A percentile compares a stretch with the other conserved stretches of the same genome.
Conservation (phyloP, 2,113 vertebrate species). For the Psophia crepitans region DNA sequence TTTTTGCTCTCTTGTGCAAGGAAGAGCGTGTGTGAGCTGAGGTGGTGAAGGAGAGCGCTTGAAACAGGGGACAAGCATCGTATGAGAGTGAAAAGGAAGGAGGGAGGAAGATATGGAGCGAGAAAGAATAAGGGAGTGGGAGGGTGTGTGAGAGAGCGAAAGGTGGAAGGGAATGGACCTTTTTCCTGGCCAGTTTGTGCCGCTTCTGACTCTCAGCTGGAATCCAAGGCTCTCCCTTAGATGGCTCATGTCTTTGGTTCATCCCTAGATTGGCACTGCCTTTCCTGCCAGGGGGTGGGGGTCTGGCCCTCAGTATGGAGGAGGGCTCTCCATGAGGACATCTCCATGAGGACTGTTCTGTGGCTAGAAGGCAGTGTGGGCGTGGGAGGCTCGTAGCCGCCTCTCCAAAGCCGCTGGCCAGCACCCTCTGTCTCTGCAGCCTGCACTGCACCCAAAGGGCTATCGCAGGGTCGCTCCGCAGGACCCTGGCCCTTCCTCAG, state of each 20-base stretch:
- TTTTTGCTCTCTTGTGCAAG: background rate
- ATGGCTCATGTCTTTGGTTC: background rate
- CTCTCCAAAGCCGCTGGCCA: background rate
- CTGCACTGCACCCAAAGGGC: background rate
- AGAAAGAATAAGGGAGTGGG: background rate
- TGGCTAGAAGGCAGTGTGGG: background rate
- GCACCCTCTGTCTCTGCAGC: background rate
- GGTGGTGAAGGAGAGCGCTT: background rate
- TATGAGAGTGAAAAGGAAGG: background rate
- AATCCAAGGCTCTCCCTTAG: background rate
- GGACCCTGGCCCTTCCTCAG: background rate
- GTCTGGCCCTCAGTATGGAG: background rate
- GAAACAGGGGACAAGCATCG: background rate
- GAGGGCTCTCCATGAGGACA: rapidly evolving
- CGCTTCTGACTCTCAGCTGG: background rate
- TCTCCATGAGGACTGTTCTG: background rate
- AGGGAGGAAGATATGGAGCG: background rate
- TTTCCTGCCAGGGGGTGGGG: background rate
- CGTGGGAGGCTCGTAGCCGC: background rate
- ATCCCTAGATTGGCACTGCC: background rate
- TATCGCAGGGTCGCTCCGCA: background rate
- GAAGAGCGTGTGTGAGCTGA: background rate
- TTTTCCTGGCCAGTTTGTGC: background rate
- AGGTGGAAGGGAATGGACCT: background rate
- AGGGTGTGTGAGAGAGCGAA: background rate